phyloP scores from a whole-genome alignment of 2,113 vertebrate species.

The Ancistrus triradiatus region DNA sequence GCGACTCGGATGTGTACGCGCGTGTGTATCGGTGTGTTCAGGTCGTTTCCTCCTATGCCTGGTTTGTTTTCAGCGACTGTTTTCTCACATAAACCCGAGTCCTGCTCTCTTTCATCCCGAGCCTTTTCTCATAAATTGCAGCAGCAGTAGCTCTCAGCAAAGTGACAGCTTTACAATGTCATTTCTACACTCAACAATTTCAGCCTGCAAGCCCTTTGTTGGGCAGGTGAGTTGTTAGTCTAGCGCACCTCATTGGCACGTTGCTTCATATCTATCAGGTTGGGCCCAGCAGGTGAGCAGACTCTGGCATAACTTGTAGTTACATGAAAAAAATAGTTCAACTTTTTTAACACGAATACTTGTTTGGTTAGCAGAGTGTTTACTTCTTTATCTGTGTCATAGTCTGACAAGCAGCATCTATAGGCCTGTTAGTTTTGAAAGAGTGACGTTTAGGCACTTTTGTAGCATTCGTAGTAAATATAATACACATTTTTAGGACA shows the following conservation, averaged over 20 bases:
- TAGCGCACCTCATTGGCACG: background rate
- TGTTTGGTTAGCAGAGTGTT: too few species aligned
- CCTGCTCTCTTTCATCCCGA: conserved; percentile 56
- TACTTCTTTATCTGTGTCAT: too few species aligned
- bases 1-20: conserved; percentile 41
- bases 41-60: conserved; percentile 46
- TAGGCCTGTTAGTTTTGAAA: too few species aligned
- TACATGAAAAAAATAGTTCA: too few species aligned
- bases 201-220: conserved; percentile 20
- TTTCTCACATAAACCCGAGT: conserved; percentile 63
- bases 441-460: too few species aligned
- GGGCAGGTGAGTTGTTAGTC: background rate
- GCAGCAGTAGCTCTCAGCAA: conserved; percentile 37
- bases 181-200: conserved; percentile 12
- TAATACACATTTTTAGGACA: too few species aligned
- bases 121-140: conserved; percentile 51
- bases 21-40: conserved; percentile 22
- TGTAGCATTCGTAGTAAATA: too few species aligned
- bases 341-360: too few species aligned
- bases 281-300: too few species aligned
- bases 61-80: conserved; percentile 60
- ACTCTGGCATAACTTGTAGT: too few species aligned
- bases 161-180: conserved; percentile 19
- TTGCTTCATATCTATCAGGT: too few species aligned
- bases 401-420: too few species aligned